Base-by-base conservation (phyloP, 2,113 vertebrate genomes). In the Actenoides lindsayi region DNA sequence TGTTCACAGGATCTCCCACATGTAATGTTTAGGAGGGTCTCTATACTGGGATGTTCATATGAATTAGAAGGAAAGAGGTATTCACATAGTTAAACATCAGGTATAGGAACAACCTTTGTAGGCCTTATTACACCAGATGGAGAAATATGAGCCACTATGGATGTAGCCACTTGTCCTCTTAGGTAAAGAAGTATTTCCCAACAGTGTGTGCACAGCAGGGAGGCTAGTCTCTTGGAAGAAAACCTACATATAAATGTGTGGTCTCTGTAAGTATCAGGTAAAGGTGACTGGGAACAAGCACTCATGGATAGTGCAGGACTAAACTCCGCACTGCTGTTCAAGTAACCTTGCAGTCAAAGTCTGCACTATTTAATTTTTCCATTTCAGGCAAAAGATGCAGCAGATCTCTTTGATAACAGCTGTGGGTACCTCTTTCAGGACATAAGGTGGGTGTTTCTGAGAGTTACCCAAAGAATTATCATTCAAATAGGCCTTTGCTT, bases 241-340 rank as follows among this genome's bases (percentile, higher is more conserved):
- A 64, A 39, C 12, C 10, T 10, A 2, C 23, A 20, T 16, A 30
- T 24, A 77, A 67, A 30, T 13, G 27, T 1, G 1, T n/a, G n/a
- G 23, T 65, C 27, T 53, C 25, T 57, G 50, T 21, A 69, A 64
- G 50, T 6, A 51, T 25, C 28, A 53, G 37, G 16, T 53, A n/a
- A 86, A 78, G 10, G 27, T 9, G 20, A 48, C 23, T 0, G 0
- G 28, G n/a, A 39, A 17, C 0, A 3, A 87, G 15, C 11, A 31
- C 44, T 59, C 27, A 35, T 50, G 23, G 14, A 31, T 48, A 54
- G 17, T 3, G 11, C 24, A 83, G 54, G 48, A 46, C 23, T 42
- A 48, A 62, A 41, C 15, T 46, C 42, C 56, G 30, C 28, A 31
- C 28, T 56, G 28, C 46, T 77, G 28, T 44, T 37, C 28, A 50